phyloP scores from a whole-genome alignment of 2,888 invertebrate genomes.

The Tenthredo mesomela region DNA sequence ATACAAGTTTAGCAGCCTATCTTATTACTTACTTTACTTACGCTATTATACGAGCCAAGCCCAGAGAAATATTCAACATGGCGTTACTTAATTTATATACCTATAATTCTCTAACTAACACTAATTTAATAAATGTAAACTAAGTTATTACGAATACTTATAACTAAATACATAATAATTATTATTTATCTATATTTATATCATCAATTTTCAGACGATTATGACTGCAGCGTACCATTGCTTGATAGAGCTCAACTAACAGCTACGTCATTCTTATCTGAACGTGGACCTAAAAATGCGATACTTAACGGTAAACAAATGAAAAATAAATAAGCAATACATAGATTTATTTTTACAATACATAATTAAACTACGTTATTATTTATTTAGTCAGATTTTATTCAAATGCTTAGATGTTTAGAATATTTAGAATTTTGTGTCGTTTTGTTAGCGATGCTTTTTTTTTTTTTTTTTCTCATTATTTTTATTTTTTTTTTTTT shows the following conservation, averaged over 20 bases:
- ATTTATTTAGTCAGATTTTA: not conserved
- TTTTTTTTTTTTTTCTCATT: not conserved
- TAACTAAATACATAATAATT: too few relatives aligned
- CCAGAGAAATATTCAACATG: constrained; percentile 70
- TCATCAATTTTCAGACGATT: constrained; percentile 77
- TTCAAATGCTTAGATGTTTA: not conserved
- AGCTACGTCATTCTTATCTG: constrained; percentile 90
- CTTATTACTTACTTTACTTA: constrained; percentile 59
- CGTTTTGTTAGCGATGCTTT: constrained; percentile 8
- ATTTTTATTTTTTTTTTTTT: not conserved
- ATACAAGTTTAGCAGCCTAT: constrained; percentile 22
- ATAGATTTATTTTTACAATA: not conserved
- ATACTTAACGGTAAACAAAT: constrained; percentile 87
- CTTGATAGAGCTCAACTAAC: constrained; percentile 86
- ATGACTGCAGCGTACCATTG: constrained; percentile 91
- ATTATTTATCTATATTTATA: not conserved
- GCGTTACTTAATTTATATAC: constrained; percentile 59
- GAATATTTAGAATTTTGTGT: constrained; percentile 1
- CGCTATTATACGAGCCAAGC: constrained; percentile 68
- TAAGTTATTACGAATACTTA: not conserved
- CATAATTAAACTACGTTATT: not conserved
- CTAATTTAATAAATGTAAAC: not conserved
- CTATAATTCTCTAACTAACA: not conserved
- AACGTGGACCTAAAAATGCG: constrained; percentile 92
- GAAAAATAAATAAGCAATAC: not conserved